Base-by-base conservation (phyloP, 2,888 invertebrate species). In the Spisula solida region DNA sequence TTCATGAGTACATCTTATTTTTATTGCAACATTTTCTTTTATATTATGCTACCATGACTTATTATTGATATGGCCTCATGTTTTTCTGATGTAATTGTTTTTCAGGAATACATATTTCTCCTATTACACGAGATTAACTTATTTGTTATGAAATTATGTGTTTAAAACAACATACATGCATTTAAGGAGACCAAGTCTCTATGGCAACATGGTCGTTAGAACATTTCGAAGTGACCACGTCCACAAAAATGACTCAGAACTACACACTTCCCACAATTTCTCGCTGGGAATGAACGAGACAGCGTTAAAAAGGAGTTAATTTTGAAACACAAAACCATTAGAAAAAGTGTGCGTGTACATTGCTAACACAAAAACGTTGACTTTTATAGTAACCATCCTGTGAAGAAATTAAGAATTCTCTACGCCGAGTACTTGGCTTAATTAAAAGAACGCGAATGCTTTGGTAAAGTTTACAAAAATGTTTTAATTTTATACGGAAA, bases 391-490 rank as follows among this genome's bases (percentile, higher is more conserved):
- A 8, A 66, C 60, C 60, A 66, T 66, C 60, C n/a, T 10, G n/a
- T 25, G 25, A 66, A 25, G n/a, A 25, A n/a, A 66, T 66, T 66
- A 66, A 66, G 60, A 25, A 66, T 75, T 75, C 34, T 31, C 75
- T 18, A 1, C 75, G 75, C 31, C 75, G 18, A 34, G 75, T 75
- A 31, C 75, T 75, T 75, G 31, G 14, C 75, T 75, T 75, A 75
- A 75, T 75, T 75, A 75, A 75, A 34, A 75, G 14, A 75, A 75
- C 75, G 25, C 34, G 29, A 75, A 75, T 75, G 14, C 75, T 31
- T 31, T 75, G 31, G 75, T 75, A 25, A 75, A 75, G 75, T 31
- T 75, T 75, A 75, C 31, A 75, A 75, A 75, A 75, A 75, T 75
- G 31, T 31, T 75, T 75, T 75, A 75, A 75, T 75, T 75, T 75